A percentile compares a stretch with the other conserved stretches of the same genome.
These are phyloP conservation scores for Dreissena rostriformis DNA, from an alignment of 1,140 invertebrate species.

Conservation along the genomic window DNA sequence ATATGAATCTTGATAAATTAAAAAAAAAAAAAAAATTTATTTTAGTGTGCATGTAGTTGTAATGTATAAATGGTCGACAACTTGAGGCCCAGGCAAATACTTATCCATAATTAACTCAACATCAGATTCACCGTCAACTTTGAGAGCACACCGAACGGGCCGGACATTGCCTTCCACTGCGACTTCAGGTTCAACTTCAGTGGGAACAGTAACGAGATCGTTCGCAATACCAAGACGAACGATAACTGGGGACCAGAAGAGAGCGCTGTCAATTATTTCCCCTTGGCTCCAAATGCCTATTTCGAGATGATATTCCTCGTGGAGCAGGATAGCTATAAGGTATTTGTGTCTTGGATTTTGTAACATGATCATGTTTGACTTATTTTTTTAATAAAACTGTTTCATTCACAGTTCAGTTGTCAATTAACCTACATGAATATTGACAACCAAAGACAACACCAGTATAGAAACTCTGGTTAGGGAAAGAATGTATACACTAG, in stretches of 20 bases:
- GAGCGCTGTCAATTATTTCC: constrained; percentile 84
- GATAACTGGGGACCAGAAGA: constrained; percentile 89
- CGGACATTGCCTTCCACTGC: constrained; percentile 58
- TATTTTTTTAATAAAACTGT: too few species aligned
- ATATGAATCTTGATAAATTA: too few species aligned
- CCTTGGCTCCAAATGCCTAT: constrained; percentile 86
- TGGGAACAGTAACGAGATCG: constrained; percentile 79
- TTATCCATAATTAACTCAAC: not conserved
- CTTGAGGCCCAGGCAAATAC: too few species aligned
- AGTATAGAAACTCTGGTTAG: too few species aligned
- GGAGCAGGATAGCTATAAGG: constrained; percentile 81
- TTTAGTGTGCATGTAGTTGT: not conserved
- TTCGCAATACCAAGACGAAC: constrained; percentile 86
- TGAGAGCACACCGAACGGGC: not conserved
- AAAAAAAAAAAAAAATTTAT: not conserved
- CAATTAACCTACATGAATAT: too few species aligned
- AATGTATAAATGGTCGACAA: too few species aligned
- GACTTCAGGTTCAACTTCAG: constrained; percentile 61
- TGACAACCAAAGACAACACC: too few species aligned
- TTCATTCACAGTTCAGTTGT: too few species aligned
- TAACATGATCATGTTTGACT: too few species aligned
- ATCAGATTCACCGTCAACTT: too few species aligned
- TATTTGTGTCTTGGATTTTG: constrained; percentile 58
- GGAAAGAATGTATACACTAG: too few species aligned
- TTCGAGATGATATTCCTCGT: constrained; percentile 84